Percentiles rank a stretch among this genome's conserved stretches.
phyloP scores from a whole-genome alignment of 2,888 invertebrate species.

The Aradus depressus region DNA sequence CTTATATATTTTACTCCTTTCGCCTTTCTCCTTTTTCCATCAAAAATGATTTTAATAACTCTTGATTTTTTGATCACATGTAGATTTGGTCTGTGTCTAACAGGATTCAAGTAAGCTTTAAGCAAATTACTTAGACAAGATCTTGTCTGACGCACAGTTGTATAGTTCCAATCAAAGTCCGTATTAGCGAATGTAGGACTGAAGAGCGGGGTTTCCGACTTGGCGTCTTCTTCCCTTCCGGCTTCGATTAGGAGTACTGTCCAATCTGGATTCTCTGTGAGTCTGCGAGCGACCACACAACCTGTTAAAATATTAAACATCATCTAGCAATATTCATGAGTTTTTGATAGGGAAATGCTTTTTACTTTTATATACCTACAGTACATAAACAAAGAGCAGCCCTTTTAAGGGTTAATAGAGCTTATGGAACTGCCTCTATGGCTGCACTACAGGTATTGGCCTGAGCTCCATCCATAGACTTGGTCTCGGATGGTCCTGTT shows the following conservation, averaged over 20 bases:
- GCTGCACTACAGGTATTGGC: no score
- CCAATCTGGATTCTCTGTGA: constrained; percentile 51
- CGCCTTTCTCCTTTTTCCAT: constrained; percentile 12
- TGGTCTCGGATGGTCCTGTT: no score
- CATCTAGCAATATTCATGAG: no score
- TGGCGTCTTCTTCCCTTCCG: constrained; percentile 43
- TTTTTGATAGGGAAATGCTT: no score
- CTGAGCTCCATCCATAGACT: no score
- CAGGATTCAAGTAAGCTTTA: constrained; percentile 21
- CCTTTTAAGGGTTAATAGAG: no score
- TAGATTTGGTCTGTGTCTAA: constrained; percentile 17
- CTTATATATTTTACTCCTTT: constrained; percentile 18
- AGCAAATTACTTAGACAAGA: constrained; percentile 41
- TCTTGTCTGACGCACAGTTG: constrained; percentile 50
- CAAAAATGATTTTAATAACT: constrained; percentile 19
- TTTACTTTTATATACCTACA: no score
- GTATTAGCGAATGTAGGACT: constrained; percentile 47
- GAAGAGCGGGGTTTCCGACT: constrained; percentile 47
- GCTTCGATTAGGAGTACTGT: constrained; percentile 56
- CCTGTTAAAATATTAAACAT: no score
- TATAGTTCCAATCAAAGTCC: constrained; percentile 59
- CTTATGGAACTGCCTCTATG: no score
- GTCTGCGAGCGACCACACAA: constrained; percentile 55
- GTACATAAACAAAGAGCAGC: no score
- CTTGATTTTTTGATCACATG: constrained; percentile 20